Conservation (phyloP, 2,113 vertebrate species). For the Toxotes chatareus region DNA sequence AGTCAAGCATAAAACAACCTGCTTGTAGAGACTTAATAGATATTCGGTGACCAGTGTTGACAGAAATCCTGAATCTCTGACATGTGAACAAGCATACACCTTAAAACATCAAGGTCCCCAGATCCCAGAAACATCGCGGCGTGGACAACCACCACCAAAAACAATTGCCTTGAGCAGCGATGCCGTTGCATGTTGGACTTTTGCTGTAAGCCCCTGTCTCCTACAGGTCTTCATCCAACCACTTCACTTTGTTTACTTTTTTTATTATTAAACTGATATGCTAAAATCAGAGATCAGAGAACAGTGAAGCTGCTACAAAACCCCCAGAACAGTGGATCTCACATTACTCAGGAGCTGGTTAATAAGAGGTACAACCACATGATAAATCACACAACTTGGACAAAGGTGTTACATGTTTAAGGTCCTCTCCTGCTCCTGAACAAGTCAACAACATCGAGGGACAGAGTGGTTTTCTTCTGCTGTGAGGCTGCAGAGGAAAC, state of each 20-base stretch:
- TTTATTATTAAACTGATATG: not conserved
- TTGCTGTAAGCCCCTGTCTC: not conserved
- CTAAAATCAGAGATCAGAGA: no score
- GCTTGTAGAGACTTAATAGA: not conserved
- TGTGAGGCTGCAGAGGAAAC: not conserved
- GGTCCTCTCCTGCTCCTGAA: not conserved
- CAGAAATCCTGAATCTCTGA: no score
- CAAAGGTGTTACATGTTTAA: no score
- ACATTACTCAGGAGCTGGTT: not conserved
- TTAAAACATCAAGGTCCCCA: no score
- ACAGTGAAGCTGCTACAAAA: not conserved
- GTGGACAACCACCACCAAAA: no score
- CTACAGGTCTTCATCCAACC: slow-evolving; percentile 15
- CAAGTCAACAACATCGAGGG: not conserved
- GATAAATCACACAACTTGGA: not conserved
- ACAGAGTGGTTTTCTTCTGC: not conserved
- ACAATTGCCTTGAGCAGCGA: no score
- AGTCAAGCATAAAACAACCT: not conserved
- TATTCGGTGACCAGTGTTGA: no score
- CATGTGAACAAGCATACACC: no score
- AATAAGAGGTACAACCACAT: not conserved
- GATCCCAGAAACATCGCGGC: no score
- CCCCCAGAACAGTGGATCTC: no score
- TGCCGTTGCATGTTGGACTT: not conserved
- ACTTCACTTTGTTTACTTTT: not conserved